phyloP scores from a whole-genome alignment of 1,140 invertebrate species.

The Oryctes rhinoceros region DNA sequence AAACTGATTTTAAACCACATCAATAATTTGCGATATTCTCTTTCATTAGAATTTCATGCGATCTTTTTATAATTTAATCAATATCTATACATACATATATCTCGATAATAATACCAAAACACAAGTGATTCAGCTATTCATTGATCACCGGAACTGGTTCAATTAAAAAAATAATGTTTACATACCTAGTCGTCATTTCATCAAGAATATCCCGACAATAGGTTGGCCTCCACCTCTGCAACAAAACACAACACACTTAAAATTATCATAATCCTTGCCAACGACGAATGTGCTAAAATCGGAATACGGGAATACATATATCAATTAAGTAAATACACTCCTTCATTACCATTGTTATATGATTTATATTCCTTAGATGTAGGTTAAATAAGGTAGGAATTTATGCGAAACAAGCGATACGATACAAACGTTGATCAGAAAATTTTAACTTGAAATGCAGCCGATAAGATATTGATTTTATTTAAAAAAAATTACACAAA shows the following conservation, averaged over 20 bases:
- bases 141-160: no score
- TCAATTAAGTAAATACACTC: slow-evolving; percentile 29
- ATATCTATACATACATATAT: no score
- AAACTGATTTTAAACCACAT: no score
- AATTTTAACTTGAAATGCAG: slow-evolving; percentile 31
- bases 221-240: slow-evolving; percentile 19
- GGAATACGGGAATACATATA: background rate
- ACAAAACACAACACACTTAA: slow-evolving; percentile 25
- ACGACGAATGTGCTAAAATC: background rate
- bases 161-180: no score
- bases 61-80: no score
- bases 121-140: no score
- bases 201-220: slow-evolving; percentile 22
- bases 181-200: slow-evolving; percentile 29
- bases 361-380: slow-evolving; percentile 16
- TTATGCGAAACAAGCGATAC: slow-evolving; percentile 26
- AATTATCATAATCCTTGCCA: background rate
- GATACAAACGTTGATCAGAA: slow-evolving; percentile 35
- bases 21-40: no score
- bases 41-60: no score
- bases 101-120: no score
- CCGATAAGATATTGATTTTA: slow-evolving; percentile 33
- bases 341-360: slow-evolving; percentile 31
- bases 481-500: slow-evolving; percentile 30
- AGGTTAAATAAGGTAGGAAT: slow-evolving; percentile 27